Conservation (phyloP, 1,140 invertebrate species). For the Pogonomyrmex californicus region DNA sequence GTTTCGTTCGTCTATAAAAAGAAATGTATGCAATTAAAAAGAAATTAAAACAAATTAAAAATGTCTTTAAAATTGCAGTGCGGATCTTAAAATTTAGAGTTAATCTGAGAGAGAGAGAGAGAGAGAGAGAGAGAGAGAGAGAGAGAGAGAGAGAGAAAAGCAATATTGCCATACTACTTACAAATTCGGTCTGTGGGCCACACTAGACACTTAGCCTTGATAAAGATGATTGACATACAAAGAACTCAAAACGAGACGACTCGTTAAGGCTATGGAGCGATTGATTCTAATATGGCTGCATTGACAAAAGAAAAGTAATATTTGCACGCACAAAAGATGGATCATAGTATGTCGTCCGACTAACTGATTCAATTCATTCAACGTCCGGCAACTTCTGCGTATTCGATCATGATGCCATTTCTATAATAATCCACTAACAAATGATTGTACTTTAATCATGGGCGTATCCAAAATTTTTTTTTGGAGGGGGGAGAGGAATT, state of each 20-base stretch:
- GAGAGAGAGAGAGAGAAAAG: not conserved
- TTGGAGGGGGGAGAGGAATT: too few relatives aligned
- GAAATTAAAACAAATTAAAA: not conserved
- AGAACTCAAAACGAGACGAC: constrained; percentile 80
- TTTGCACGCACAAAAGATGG: constrained; percentile 86
- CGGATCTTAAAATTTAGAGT: too few relatives aligned
- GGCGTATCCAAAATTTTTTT: not conserved
- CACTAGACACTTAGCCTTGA: constrained; percentile 85
- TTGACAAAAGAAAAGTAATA: constrained; percentile 82
- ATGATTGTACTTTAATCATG: not conserved
- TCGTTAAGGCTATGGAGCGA: constrained; percentile 83
- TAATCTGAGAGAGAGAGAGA: not conserved
- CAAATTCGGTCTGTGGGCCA: constrained; percentile 77
- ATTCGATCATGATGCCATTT: constrained; percentile 42
- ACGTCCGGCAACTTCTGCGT: constrained; percentile 81
- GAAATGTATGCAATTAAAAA: not conserved
- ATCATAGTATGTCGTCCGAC: constrained; percentile 85
- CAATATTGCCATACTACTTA: not conserved
- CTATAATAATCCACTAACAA: not conserved
- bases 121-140: not conserved
- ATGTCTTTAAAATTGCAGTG: not conserved
- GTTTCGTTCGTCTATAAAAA: not conserved
- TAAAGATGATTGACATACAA: constrained; percentile 82
- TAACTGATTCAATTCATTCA: constrained; percentile 85
- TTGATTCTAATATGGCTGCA: constrained; percentile 81